Evolutionary conservation across 2,113 vertebrate species (phyloP).

Genomic region (Addax nasomaculatus): DNA sequence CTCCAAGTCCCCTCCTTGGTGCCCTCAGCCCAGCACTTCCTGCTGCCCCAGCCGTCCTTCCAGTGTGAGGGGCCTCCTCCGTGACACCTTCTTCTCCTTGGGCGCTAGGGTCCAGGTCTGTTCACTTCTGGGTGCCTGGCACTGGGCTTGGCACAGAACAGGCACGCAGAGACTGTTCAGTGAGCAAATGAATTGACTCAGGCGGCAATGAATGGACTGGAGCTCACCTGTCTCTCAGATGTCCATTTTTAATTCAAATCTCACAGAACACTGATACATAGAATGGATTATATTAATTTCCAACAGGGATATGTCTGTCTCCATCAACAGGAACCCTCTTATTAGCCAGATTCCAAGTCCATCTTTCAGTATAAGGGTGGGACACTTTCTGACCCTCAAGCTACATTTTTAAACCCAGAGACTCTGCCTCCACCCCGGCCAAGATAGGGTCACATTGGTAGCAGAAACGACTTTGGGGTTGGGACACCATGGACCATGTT

Average conservation of each 20-base stretch:
- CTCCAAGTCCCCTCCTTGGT: background rate
- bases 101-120: background rate
- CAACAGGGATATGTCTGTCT: background rate
- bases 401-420: background rate
- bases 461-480: background rate
- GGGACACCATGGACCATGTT: background rate
- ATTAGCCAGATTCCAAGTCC: background rate
- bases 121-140: background rate
- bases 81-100: accelerated
- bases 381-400: background rate
- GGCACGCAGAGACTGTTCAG: background rate
- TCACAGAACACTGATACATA: background rate
- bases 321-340: background rate
- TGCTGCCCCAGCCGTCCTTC: background rate
- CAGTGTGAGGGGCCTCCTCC: background rate
- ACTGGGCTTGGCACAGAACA: background rate
- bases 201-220: background rate
- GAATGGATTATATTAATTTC: background rate
- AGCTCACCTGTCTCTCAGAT: background rate
- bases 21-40: background rate
- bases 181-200: background rate
- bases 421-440: background rate
- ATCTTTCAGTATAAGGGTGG: background rate
- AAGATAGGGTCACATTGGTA: background rate
- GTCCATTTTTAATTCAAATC: background rate